Percentiles rank a stretch among this genome's conserved stretches.
Conservation (phyloP, 2,888 invertebrate genomes). For the Idaea straminata region DNA sequence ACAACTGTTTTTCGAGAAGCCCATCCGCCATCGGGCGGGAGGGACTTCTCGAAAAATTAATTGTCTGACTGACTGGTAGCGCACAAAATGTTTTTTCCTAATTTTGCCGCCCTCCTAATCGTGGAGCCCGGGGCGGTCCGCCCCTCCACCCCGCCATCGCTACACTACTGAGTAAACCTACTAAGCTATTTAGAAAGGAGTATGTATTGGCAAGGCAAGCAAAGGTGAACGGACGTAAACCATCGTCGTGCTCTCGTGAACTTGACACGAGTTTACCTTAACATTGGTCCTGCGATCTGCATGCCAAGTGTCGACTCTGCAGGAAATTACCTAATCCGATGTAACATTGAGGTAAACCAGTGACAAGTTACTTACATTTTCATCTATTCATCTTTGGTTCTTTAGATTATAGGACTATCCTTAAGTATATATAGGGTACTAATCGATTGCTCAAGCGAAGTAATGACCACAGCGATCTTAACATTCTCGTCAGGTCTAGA, state of each 20-base stretch:
- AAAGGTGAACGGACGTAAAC: constrained; percentile 61
- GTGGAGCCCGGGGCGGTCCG: too few relatives aligned
- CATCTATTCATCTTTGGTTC: background rate
- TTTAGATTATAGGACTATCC: too few relatives aligned
- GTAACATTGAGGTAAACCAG: constrained; percentile 12
- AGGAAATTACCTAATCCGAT: constrained; percentile 38
- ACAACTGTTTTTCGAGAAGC: too few relatives aligned
- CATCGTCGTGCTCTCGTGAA: constrained; percentile 42
- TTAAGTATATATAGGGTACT: background rate
- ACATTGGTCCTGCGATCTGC: constrained; percentile 42
- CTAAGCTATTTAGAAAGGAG: constrained; percentile 3
- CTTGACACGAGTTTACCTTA: constrained; percentile 66
- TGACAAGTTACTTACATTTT: background rate
- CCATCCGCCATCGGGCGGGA: too few relatives aligned
- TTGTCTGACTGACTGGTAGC: too few relatives aligned
- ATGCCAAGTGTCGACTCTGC: constrained; percentile 19
- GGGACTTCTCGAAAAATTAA: too few relatives aligned
- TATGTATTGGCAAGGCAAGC: constrained; percentile 44
- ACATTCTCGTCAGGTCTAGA: background rate
- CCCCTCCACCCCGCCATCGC: too few relatives aligned
- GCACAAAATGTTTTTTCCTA: too few relatives aligned
- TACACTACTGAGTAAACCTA: too few relatives aligned
- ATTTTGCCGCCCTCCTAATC: too few relatives aligned
- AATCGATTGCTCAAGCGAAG: background rate
- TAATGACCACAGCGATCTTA: background rate